These are phyloP conservation scores for Atta colombica DNA, from an alignment of 1,140 invertebrate species.

Conservation along the genomic window DNA sequence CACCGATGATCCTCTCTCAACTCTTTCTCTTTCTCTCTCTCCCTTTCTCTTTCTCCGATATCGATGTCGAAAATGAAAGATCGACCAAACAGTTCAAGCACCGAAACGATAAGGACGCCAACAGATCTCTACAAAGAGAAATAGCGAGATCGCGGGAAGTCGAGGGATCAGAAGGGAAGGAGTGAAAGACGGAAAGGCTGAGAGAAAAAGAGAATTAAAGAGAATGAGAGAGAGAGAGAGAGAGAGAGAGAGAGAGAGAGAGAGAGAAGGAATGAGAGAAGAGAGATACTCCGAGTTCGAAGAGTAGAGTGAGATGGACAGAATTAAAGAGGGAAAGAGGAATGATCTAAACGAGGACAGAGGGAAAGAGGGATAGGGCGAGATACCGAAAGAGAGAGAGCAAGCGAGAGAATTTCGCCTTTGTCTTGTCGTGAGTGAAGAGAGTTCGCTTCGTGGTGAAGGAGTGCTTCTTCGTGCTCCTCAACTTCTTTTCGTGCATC, in stretches of 20 bases:
- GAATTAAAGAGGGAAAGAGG: slow-evolving; percentile 49
- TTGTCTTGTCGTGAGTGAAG: slow-evolving; percentile 56
- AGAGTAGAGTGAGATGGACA: slow-evolving; percentile 8
- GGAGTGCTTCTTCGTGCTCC: slow-evolving; percentile 66
- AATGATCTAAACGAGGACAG: slow-evolving; percentile 39
- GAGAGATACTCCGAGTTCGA: not conserved
- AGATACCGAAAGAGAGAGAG: slow-evolving; percentile 38
- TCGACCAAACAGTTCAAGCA: slow-evolving; percentile 13
- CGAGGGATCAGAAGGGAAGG: slow-evolving; percentile 20
- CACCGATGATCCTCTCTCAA: slow-evolving; percentile 55
- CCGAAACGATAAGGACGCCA: slow-evolving; percentile 42
- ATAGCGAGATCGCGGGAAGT: slow-evolving; percentile 49
- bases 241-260: slow-evolving; percentile 7
- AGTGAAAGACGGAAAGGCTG: not conserved
- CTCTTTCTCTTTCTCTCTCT: slow-evolving; percentile 19
- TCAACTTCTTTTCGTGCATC: slow-evolving; percentile 65
- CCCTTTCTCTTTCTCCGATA: slow-evolving; percentile 30
- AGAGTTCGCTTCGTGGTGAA: slow-evolving; percentile 57
- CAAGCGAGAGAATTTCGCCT: slow-evolving; percentile 47
- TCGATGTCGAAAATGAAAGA: slow-evolving; percentile 60
- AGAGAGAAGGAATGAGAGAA: slow-evolving; percentile 32
- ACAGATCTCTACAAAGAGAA: slow-evolving; percentile 39
- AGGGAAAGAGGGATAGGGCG: slow-evolving; percentile 39
- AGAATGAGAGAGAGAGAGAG: slow-evolving; percentile 4
- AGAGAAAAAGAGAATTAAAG: slow-evolving; percentile 24